A percentile compares a stretch with the other conserved stretches of the same genome.
phyloP scores from a whole-genome alignment of 2,888 invertebrate species.

The Neria commutata region DNA sequence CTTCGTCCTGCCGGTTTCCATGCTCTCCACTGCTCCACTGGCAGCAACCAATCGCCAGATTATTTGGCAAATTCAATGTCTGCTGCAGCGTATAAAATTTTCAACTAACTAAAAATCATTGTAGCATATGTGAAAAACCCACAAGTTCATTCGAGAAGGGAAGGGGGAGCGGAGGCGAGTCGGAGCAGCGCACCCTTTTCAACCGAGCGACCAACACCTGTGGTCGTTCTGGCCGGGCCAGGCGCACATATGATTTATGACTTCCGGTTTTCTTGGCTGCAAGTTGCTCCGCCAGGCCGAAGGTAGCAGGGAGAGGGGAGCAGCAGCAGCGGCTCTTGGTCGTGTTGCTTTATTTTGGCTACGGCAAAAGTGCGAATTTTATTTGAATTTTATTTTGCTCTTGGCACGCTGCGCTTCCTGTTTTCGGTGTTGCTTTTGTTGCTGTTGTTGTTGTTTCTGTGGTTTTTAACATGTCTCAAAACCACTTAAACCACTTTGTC shows the following conservation, averaged over 20 bases:
- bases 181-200: neutral
- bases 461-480: conserved; percentile 21
- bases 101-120: conserved; percentile 1
- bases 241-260: conserved; percentile 50
- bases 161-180: no score
- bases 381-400: no score
- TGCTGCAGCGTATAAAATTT: neutral
- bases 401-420: no score
- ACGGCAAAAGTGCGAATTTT: neutral
- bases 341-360: neutral
- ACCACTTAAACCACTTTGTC: conserved; percentile 35
- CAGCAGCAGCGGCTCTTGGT: no score
- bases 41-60: neutral
- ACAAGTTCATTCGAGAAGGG: no score
- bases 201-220: neutral
- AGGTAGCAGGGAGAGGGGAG: no score
- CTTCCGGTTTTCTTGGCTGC: conserved; percentile 45
- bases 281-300: no score
- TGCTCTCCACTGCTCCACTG: neutral
- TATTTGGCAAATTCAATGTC: neutral
- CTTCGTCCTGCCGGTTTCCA: neutral
- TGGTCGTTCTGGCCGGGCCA: neutral
- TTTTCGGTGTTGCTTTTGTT: no score
- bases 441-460: neutral
- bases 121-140: neutral